These are phyloP conservation scores for Mythimna ferrago DNA, from an alignment of 2,888 invertebrate genomes.

Conservation along the genomic window DNA sequence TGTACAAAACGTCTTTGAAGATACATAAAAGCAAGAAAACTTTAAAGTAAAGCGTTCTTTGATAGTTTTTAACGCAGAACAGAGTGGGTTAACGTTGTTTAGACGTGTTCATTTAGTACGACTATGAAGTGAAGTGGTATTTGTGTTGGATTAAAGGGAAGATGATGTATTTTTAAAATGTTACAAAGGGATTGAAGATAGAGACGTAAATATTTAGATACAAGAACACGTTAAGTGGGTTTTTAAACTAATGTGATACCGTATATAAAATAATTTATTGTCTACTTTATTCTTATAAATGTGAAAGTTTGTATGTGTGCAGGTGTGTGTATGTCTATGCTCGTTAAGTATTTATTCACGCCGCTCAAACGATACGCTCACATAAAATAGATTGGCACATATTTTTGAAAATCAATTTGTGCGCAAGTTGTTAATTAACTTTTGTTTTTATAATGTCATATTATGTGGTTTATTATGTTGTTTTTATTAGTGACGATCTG, in stretches of 20 bases:
- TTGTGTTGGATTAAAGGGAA: constrained; percentile 5
- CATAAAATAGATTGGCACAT: too few species aligned
- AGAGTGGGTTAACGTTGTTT: constrained; percentile 57
- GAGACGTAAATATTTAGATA: constrained; percentile 20
- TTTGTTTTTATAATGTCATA: too few species aligned
- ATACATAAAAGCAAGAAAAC: constrained; percentile 20
- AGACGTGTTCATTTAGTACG: constrained; percentile 25
- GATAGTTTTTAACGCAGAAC: constrained; percentile 27
- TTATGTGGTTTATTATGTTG: too few species aligned
- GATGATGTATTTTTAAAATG: constrained; percentile 14
- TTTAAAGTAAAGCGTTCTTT: constrained; percentile 31
- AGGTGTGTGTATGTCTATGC: too few species aligned
- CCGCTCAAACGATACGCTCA: too few species aligned
- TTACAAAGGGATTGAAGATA: constrained; percentile 27
- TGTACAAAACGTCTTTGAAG: constrained; percentile 42
- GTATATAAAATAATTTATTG: too few species aligned
- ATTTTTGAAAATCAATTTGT: too few species aligned
- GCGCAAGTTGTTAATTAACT: too few species aligned
- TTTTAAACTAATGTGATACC: not conserved
- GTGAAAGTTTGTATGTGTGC: not conserved
- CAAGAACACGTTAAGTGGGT: not conserved
- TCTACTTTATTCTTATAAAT: too few species aligned
- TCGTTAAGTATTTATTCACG: too few species aligned
- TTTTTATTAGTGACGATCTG: too few species aligned
- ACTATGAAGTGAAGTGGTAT: constrained; percentile 8